These are phyloP conservation scores for Benitochromis conjunctus DNA, from an alignment of 2,113 vertebrate species.

Conservation along the genomic window DNA sequence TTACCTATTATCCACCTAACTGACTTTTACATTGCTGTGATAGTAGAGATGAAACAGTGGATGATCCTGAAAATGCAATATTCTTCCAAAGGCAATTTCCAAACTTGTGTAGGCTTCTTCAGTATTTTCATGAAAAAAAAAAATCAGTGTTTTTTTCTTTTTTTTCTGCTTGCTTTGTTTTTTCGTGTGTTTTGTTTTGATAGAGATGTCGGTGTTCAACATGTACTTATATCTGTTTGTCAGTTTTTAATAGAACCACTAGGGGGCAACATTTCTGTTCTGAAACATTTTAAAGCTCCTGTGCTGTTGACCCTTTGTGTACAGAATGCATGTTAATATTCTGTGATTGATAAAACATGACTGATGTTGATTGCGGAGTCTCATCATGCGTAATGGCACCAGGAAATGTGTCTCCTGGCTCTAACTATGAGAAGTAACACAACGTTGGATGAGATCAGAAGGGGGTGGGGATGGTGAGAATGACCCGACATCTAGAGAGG, in stretches of 20 bases:
- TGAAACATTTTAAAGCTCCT: background rate
- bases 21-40: background rate
- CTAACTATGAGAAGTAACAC: background rate
- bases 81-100: background rate
- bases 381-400: background rate
- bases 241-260: background rate
- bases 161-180: background rate
- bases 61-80: rapidly evolving
- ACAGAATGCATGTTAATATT: background rate
- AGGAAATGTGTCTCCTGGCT: background rate
- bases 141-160: background rate
- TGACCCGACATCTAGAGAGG: conserved; percentile 55
- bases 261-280: conserved; percentile 41
- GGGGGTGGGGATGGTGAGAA: conserved; percentile 22
- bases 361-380: background rate
- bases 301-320: background rate
- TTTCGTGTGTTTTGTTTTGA: background rate
- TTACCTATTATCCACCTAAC: too few relatives aligned
- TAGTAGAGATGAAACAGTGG: background rate
- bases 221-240: background rate
- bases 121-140: background rate
- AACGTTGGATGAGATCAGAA: conserved; percentile 22
- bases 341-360: background rate
- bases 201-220: rapidly evolving
- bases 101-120: background rate